Conservation (phyloP, 2,888 invertebrate genomes). For the Nephrocerus scutellatus region DNA sequence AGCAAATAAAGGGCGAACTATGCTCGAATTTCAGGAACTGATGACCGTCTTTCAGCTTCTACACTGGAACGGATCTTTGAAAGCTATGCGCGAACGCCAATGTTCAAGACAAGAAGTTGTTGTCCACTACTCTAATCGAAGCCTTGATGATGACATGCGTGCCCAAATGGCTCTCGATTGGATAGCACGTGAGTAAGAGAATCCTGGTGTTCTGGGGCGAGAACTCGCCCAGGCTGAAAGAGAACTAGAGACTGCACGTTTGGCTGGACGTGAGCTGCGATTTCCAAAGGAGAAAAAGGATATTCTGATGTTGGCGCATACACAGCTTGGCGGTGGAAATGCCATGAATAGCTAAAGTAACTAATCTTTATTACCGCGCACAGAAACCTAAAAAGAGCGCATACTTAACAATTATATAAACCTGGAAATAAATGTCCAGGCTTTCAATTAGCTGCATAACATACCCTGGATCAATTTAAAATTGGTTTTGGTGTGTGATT, state of each 20-base stretch:
- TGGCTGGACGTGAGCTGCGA: constrained; percentile 82
- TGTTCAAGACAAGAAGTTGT: constrained; percentile 90
- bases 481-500: no score
- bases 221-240: constrained; percentile 80
- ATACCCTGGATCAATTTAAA: no score
- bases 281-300: constrained; percentile 95
- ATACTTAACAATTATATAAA: no score
- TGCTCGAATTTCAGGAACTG: constrained; percentile 92
- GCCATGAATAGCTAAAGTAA: no score
- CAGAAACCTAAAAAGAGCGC: no score
- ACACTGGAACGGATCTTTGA: constrained; percentile 94
- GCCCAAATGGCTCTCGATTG: constrained; percentile 94
- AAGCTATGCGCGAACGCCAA: constrained; percentile 90
- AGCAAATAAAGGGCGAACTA: constrained; percentile 82
- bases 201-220: constrained; percentile 66
- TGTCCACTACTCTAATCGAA: constrained; percentile 87
- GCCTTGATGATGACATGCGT: constrained; percentile 90
- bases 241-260: constrained; percentile 76
- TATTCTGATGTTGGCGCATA: constrained; percentile 81
- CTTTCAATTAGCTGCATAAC: no score
- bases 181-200: constrained; percentile 76
- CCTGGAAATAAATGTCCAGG: no score
- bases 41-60: constrained; percentile 96
- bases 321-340: constrained; percentile 59
- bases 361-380: no score